Base-by-base conservation (phyloP, 1,140 invertebrate species). In the Rhopalosiphum padi region DNA sequence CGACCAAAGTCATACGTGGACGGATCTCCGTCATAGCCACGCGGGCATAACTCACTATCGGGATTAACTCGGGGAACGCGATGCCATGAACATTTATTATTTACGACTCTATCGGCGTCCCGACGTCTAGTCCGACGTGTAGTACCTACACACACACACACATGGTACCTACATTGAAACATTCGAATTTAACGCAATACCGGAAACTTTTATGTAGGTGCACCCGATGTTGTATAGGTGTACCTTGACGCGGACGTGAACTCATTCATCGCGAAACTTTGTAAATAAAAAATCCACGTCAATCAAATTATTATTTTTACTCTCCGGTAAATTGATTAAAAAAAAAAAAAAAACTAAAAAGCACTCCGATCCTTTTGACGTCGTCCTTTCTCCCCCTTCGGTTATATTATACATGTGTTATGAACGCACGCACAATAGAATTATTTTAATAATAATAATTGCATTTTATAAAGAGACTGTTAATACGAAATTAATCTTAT, bases 271-370 rank as follows among this genome's bases (percentile, higher is more conserved):
- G 60, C 30, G n/a, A 35, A 77, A 77, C 60, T 35, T n/a, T 18
- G n/a, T 77, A 77, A 77, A 77, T 77, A 77, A 77, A 77, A 77
- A 77, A 77, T 77, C 60, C 30, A 77, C n/a, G 60, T 77, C 60
- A 77, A 77, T 77, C 60, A 77, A 77, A 77, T 77, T 77, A 77
- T n/a, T n/a, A n/a, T 77, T 77, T 77, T 77, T 35, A 77, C 60
- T 77, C 60, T n/a, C 11, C 30, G n/a, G 15, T n/a, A 77, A 77
- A 77, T 77, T 77, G 60, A 77, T 77, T 18, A 77, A 77, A 77
- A 68, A 77, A 77, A 68, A 68, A 60, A 55, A 68, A 68, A n/a
- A 68, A 77, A n/a, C 30, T 77, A n/a, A 77, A 68, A 77, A 77
- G 60, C n/a, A 77, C 60, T 77, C 60, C 30, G 60, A 77, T 77